Conservation (phyloP, 2,888 invertebrate species). For the Anagyrus pseudococci region DNA sequence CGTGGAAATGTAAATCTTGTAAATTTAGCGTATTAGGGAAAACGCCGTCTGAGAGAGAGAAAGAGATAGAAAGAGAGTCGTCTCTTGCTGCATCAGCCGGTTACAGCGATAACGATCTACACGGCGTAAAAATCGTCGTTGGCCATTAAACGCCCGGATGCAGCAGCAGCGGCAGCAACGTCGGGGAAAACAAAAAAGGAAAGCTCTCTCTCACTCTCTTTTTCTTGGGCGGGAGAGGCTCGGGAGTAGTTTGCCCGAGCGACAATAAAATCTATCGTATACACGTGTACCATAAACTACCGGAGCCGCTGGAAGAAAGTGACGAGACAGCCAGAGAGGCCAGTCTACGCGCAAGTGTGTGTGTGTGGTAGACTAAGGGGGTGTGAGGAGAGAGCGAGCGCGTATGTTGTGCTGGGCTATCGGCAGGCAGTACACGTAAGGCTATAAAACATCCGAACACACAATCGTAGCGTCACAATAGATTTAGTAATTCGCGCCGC, state of each 20-base stretch:
- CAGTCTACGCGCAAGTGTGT: too few relatives aligned
- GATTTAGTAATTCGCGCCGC: conserved; percentile 32
- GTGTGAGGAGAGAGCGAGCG: too few relatives aligned
- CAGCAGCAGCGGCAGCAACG: neutral
- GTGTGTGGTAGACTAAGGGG: too few relatives aligned
- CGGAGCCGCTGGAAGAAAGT: conserved; percentile 11
- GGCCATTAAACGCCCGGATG: conserved; percentile 19
- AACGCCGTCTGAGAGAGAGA: conserved; percentile 19
- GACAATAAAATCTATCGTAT: conserved; percentile 35
- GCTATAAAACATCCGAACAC: conserved; percentile 28
- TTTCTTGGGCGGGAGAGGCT: too few relatives aligned
- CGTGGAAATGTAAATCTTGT: conserved; percentile 34
- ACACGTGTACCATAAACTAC: neutral
- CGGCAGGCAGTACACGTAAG: conserved; percentile 27
- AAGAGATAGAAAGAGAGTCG: too few relatives aligned
- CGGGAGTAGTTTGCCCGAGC: conserved; percentile 18
- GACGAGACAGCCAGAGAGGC: neutral
- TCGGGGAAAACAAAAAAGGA: neutral
- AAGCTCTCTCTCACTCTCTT: neutral
- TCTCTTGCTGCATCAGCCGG: too few relatives aligned
- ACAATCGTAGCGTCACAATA: conserved; percentile 27
- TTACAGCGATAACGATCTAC: conserved; percentile 37
- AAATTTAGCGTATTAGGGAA: conserved; percentile 34
- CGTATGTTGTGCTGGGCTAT: too few relatives aligned
- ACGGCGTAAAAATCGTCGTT: conserved; percentile 28